Percentiles rank a stretch among this genome's conserved stretches.
Conservation (phyloP, 2,113 vertebrate genomes). For the Pluvialis apricaria region DNA sequence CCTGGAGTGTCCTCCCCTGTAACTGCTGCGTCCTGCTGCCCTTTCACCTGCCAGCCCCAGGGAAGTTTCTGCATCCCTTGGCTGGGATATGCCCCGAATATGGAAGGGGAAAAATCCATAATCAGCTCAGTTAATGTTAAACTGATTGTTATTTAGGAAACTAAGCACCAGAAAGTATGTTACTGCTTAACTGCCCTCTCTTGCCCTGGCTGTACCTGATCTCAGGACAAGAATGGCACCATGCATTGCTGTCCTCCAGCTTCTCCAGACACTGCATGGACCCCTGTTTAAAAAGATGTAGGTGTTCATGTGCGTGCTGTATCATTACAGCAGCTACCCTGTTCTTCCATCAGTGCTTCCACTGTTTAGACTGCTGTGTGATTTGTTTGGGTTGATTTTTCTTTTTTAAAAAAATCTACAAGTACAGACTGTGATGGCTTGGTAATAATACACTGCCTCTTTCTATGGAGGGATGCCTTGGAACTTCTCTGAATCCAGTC, state of each 20-base stretch:
- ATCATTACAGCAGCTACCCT: background rate
- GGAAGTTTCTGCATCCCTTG: background rate
- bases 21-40: background rate
- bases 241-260: background rate
- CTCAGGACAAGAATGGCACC: background rate
- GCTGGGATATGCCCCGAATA: background rate
- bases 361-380: background rate
- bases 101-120: background rate
- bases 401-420: background rate
- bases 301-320: fast-evolving
- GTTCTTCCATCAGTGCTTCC: background rate
- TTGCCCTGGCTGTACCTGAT: background rate
- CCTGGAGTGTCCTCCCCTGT: background rate
- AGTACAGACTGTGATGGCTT: background rate
- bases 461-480: background rate
- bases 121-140: background rate
- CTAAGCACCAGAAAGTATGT: background rate
- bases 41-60: background rate
- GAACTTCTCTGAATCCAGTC: background rate
- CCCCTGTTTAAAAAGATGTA: background rate
- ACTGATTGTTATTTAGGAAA: background rate
- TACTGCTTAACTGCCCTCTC: background rate
- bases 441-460: background rate
- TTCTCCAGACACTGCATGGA: background rate
- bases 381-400: background rate